Evolutionary conservation across 1,140 invertebrate species (phyloP), one percentile per base, ranked within the genome.

Genomic region (Drosophila erecta): DNA sequence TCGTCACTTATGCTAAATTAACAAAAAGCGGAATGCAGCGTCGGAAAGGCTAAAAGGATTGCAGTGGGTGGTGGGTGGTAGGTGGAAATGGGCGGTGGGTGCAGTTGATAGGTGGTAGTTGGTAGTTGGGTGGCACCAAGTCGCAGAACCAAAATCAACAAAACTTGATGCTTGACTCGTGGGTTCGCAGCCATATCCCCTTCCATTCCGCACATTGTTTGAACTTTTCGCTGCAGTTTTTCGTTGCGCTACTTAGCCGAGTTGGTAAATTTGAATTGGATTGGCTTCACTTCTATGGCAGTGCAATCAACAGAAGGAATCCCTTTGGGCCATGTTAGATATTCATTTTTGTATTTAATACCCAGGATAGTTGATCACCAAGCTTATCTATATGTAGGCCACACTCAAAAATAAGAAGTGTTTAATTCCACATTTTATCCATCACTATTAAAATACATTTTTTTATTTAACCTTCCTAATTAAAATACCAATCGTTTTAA

Each of bases 1-100:
- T 89, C 84, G 84, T 89, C 84, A 80, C 84, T 89, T 84, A 80
- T 89, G 84, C 85, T 71, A 89, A 89, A 89, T 89, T 89, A 89
- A 80, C 84, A 89, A 79, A 89, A 87, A 77, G 59, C 20, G 38
- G 43, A 67, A 41, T 50, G 27, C 20, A 47, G 43, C 41, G 59
- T 46, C 24, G n/a, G n/a, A 43, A 35, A 27, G 64, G 37, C 17
- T 22, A 44, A 53, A 67, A 53, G 64, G 64, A 67, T 67, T 51
- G 44, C 10, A 55, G 17, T 15, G 12, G 14, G 20, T 37, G 41
- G 4, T 24, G 49, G 35, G 7, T 4, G 12, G 14, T 47, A 2
- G 37, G 37, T 14, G 37, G 57, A 30, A 30, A 3, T 22, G 12
- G 14, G 35, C 24, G 41, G 7, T 30, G 50, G 35, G 4, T 17